Evolutionary conservation across 2,797 vertebrate genomes (phyloP).

Genomic region (Pachyuromys duprasi): DNA sequence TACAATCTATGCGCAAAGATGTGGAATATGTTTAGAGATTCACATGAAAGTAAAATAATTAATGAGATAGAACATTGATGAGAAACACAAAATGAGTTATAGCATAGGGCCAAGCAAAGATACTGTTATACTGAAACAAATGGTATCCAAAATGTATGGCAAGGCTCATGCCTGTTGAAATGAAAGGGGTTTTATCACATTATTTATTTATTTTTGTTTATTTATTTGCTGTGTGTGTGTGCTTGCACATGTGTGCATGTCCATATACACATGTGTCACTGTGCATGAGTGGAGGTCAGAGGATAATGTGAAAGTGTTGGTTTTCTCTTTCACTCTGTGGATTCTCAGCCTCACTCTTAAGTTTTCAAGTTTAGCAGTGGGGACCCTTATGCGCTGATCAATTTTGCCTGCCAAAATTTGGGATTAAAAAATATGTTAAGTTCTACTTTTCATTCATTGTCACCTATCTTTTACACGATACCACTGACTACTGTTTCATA

Average conservation of each 20-base stretch:
- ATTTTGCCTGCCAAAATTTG: neutral
- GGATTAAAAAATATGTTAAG: neutral
- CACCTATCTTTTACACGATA: constrained; percentile 18
- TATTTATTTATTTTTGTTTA: neutral
- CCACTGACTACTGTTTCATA: neutral
- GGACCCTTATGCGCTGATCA: neutral
- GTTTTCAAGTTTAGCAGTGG: neutral
- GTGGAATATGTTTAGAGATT: neutral
- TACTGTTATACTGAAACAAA: neutral
- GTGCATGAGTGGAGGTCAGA: neutral
- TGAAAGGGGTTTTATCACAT: neutral
- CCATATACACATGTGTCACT: neutral
- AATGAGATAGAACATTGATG: neutral
- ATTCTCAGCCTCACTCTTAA: neutral
- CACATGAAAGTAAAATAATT: constrained; percentile 55
- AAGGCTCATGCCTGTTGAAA: neutral
- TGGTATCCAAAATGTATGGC: neutral
- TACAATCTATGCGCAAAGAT: neutral
- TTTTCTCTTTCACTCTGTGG: neutral
- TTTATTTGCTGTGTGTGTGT: neutral
- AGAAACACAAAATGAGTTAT: constrained; percentile 23
- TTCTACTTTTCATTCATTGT: neutral
- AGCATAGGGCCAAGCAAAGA: neutral
- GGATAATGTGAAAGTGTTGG: neutral
- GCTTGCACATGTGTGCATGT: neutral